Conservation (phyloP, 2,797 vertebrate species). For the Peromyscus melanophrys region DNA sequence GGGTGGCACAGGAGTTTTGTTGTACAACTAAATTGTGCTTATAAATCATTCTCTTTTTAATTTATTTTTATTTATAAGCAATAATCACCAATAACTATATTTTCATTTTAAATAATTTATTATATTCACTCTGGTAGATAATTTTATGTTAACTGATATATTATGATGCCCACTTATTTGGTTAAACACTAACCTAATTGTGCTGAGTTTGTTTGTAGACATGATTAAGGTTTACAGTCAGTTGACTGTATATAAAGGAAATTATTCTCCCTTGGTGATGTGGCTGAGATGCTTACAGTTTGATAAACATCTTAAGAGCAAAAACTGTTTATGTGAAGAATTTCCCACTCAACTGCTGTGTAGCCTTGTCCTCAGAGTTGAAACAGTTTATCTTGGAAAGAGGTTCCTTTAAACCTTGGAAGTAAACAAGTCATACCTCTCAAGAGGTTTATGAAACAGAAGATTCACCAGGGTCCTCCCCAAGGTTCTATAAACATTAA, state of each 20-base stretch:
- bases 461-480: neutral
- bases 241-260: neutral
- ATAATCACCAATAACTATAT: neutral
- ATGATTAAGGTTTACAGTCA: constrained; percentile 15
- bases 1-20: neutral
- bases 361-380: neutral
- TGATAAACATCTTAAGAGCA: neutral
- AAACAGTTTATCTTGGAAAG: constrained; percentile 8
- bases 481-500: neutral
- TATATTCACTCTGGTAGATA: constrained; percentile 13
- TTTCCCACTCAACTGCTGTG: neutral
- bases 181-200: constrained; percentile 12
- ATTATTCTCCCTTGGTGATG: neutral
- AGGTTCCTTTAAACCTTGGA: neutral
- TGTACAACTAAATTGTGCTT: neutral
- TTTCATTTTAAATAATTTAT: neutral
- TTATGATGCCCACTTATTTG: neutral
- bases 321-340: neutral
- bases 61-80: neutral
- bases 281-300: neutral
- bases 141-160: neutral
- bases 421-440: constrained; percentile 7
- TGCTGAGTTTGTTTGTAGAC: constrained; percentile 7
- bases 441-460: neutral
- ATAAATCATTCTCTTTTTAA: neutral